Conservation (phyloP, 2,113 vertebrate genomes). For the Astur gentilis region DNA sequence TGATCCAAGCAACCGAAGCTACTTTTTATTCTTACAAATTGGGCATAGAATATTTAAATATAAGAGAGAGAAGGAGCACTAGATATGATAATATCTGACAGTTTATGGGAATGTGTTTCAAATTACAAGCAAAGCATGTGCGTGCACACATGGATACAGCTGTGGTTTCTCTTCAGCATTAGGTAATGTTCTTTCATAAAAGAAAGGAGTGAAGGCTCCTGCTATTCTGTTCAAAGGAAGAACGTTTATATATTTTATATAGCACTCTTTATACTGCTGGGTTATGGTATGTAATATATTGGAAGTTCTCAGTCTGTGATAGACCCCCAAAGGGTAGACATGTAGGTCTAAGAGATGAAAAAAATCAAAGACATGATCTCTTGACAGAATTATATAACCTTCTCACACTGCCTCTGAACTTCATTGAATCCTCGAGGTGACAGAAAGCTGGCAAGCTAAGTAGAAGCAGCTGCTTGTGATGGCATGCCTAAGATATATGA, state of each 20-base stretch:
- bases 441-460: constrained; percentile 37
- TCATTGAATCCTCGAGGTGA: constrained; percentile 26
- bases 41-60: not conserved
- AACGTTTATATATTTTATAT: constrained; percentile 37
- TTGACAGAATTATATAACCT: constrained; percentile 54
- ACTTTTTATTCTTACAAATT: not conserved
- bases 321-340: constrained; percentile 44
- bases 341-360: constrained; percentile 38
- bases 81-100: constrained; percentile 11
- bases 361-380: constrained; percentile 49
- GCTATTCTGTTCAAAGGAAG: constrained; percentile 55
- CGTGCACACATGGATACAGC: constrained; percentile 11
- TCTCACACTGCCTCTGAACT: constrained; percentile 32
- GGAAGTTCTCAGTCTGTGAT: constrained; percentile 33
- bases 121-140: constrained; percentile 44
- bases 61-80: not conserved
- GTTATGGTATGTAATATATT: constrained; percentile 57
- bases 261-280: constrained; percentile 12
- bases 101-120: constrained; percentile 44
- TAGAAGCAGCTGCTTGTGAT: constrained; percentile 48
- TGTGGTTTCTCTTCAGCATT: constrained; percentile 40
- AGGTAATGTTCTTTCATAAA: constrained; percentile 38
- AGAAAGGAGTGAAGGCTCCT: constrained; percentile 24
- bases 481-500: not conserved
- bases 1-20: not conserved